A percentile compares a stretch with the other conserved stretches of the same genome.
Conservation (phyloP, 2,113 vertebrate species). For the Montifringilla adamsi region DNA sequence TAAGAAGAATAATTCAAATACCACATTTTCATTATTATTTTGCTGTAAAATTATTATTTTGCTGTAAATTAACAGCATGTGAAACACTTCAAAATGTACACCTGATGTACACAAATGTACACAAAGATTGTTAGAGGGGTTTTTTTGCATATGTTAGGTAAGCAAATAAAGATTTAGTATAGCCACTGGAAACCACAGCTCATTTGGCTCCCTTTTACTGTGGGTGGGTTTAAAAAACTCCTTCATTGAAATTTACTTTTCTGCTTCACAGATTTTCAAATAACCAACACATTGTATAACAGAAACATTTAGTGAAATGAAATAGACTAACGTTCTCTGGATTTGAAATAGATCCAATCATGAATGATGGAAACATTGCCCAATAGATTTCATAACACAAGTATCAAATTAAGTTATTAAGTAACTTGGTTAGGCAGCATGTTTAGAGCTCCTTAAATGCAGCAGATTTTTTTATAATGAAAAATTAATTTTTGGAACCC, state of each 20-base stretch:
- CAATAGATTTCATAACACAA: background rate
- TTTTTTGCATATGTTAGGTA: background rate
- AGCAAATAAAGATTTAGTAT: background rate
- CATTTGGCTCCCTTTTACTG: background rate
- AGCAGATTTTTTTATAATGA: background rate
- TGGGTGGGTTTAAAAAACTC: background rate
- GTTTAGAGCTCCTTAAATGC: background rate
- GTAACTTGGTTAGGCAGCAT: background rate
- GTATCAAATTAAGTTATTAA: background rate
- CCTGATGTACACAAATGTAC: background rate
- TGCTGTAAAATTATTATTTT: background rate
- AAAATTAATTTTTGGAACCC: background rate
- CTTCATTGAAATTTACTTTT: background rate
- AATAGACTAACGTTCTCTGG: background rate
- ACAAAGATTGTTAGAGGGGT: fast-evolving
- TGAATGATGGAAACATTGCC: background rate
- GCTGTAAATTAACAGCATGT: background rate
- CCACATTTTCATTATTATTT: background rate
- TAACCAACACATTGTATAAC: background rate
- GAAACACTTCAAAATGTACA: background rate
- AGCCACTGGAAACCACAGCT: background rate
- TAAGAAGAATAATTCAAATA: background rate
- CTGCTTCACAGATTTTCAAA: background rate
- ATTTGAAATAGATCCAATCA: background rate
- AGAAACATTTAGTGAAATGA: background rate